These are phyloP conservation scores for Drosophila melanogaster DNA, from an alignment of 1,140 invertebrate species.

Conservation along the genomic window Release_6_plus_ISO1_MT NT_033777.3:23447501-23448000, in stretches of 20 bases:
- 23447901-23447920: conserved; percentile 36
- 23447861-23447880: conserved; percentile 43
- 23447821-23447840: conserved; percentile 63
- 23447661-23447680: conserved; percentile 48
- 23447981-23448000: conserved; percentile 79
- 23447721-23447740: conserved; percentile 71
- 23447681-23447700: conserved; percentile 22
- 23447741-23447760: conserved; percentile 72
- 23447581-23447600: conserved; percentile 69
- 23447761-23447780: conserved; percentile 68
- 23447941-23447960: conserved; percentile 41
- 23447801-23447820: conserved; percentile 77
- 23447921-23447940: conserved; percentile 43
- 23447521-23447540: conserved; percentile 64
- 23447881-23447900: conserved; percentile 61
- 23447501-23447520: conserved; percentile 65
- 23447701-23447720: conserved; percentile 18
- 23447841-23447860: conserved; percentile 31
- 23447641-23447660: conserved; percentile 50
- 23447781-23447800: conserved; percentile 74
- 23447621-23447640: conserved; percentile 55
- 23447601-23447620: conserved; percentile 71
- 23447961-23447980: conserved; percentile 77
- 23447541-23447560: conserved; percentile 70
- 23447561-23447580: conserved; percentile 83